Evolutionary conservation across 2,797 vertebrate genomes (phyloP), one percentile per base, ranked within the genome.

Genomic region (Fratercula arctica): DNA sequence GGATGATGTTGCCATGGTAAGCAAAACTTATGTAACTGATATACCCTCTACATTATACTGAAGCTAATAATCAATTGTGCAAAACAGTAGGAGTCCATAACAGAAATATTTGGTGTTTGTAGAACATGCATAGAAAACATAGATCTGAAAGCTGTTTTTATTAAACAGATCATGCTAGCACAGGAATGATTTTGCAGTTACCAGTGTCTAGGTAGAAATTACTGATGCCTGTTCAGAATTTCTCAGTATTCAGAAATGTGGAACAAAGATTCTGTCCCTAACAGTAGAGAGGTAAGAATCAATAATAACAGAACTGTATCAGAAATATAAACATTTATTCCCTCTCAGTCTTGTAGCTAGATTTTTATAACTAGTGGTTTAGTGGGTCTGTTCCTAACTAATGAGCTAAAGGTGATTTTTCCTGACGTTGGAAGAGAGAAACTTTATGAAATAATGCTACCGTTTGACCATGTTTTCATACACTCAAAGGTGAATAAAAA

Each of bases 1-100:
- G 97, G 99, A 99, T 96, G 99, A 99, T 95, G 99, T 99, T 97
- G 99, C 99, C 75, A 99, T 99, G 99, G 99, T 99, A 98, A 99
- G 99, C 95, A 95, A 72, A 64, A 94, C 77, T 75, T 93, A 35
- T 46, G 31, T 74, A 68, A 78, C 48, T 73, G 37, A 68, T 50
- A 50, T 0, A 37, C 31, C 8, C 75, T 74, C 13, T 78, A 25
- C 5, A 17, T 35, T 57, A 70, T 37, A 48, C 29, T 70, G 88
- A 92, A 89, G 53, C n/a, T 85, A 59, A 41, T n/a, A 76, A 21
- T 56, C 51, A 81, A 2, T 72, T 82, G 23, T 50, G 33, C 5
- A 3, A 66, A 72, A 69, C 3, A 64, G 33, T 9, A 48, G 16
- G 35, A 88, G 25, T 70, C 59, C 11, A 0, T 79, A 67, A 70